Conservation (phyloP, 2,113 vertebrate species). For the Stictonetta naevosa region DNA sequence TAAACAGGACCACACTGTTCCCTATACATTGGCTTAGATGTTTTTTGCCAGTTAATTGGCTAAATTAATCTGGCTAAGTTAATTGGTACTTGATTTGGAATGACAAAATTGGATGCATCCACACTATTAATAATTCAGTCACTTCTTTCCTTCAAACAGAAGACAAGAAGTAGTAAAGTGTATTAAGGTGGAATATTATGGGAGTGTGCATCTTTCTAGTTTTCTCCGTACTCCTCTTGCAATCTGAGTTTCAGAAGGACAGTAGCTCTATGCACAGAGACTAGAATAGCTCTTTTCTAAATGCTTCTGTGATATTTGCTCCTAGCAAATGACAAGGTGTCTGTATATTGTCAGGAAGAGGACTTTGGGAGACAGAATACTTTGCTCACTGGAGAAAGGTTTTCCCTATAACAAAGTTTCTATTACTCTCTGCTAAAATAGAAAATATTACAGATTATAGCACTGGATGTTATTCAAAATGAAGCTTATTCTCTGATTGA, state of each 20-base stretch:
- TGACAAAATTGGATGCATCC: neutral
- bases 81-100: neutral
- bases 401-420: neutral
- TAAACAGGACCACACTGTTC: neutral
- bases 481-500: neutral
- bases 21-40: neutral
- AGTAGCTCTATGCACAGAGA: neutral
- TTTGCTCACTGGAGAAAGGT: neutral
- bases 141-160: neutral
- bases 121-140: neutral
- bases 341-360: neutral
- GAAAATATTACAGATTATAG: neutral
- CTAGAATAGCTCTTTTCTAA: neutral
- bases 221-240: accelerated
- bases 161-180: neutral
- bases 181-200: neutral
- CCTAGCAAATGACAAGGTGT: neutral
- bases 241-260: neutral
- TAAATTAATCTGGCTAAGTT: neutral
- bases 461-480: neutral
- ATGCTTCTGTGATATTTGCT: neutral
- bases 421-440: neutral
- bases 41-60: neutral
- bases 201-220: neutral
- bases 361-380: neutral